Conservation (phyloP, 2,113 vertebrate genomes). For the Protobothrops mucrosquamatus region DNA sequence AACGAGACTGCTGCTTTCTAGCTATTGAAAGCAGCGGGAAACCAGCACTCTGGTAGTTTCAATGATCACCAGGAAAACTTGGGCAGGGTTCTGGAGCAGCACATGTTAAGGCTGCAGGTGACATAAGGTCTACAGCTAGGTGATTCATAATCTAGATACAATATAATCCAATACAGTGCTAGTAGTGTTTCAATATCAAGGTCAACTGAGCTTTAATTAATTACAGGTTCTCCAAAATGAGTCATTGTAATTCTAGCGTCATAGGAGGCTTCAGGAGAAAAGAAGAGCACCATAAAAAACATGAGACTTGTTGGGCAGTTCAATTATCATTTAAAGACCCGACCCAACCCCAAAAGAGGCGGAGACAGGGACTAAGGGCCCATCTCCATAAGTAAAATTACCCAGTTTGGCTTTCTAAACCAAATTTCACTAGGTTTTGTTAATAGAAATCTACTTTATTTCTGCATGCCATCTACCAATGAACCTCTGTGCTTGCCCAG, state of each 20-base stretch:
- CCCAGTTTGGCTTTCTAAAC: not conserved
- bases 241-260: not conserved
- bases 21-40: not conserved
- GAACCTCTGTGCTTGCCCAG: not conserved
- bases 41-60: not conserved
- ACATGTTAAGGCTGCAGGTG: not conserved
- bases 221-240: not conserved
- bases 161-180: not conserved
- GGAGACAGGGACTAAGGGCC: not conserved
- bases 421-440: not conserved
- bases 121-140: not conserved
- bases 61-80: not conserved
- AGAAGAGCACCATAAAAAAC: not conserved
- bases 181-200: not conserved
- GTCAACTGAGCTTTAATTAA: not conserved
- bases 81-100: not conserved
- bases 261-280: not conserved
- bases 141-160: not conserved
- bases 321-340: not conserved
- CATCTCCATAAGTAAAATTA: not conserved
- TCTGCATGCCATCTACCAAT: not conserved
- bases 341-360: fast-evolving
- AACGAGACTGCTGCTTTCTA: not conserved
- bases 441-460: not conserved
- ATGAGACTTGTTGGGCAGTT: not conserved